Evolutionary conservation across 2,113 vertebrate genomes (phyloP), one percentile per base, ranked within the genome.

Genomic region (Synchiropus splendidus): DNA sequence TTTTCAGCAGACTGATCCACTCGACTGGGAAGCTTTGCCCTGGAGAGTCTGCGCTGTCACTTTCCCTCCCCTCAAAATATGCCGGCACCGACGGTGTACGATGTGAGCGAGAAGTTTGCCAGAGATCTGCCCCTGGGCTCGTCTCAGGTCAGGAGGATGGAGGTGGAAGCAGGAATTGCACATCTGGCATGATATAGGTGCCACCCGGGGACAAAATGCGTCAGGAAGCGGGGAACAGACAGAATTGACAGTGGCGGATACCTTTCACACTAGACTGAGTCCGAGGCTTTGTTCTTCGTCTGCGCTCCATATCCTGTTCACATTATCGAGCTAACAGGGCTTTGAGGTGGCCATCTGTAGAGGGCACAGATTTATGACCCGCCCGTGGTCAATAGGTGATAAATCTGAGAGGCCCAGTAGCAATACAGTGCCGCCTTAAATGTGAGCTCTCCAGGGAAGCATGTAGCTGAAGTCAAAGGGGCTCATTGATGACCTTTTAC

Each of bases 1-100:
- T 94, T 94, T 91, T 89, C 88, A 88, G 89, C 89, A 89, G 88
- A 85, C 86, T 89, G 92, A 92, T 98, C 88, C 92, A 94, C 92
- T 96, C 90, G 88, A 94, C 89, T 94, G 90, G 89, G 92, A 93
- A 92, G 91, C 91, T 93, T 88, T 95, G 92, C 91, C 95, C 92
- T 81, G 89, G 90, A 94, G 94, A 96, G 88, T 89, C 88, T 83
- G 77, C 74, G 88, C 93, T 97, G 94, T 98, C 93, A 96, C 90
- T 89, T 96, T 91, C 90, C 86, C 89, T 97, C 92, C 97, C 92
- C 92, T 97, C 92, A 92, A 84, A 90, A 89, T 90, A 88, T 78
- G 89, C 90, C 84, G 84, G 89, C 46, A 88, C 90, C 89, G 84
- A 90, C 91, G 88, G 88, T 85, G 88, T 87, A 80, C 87, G 84